phyloP scores from a whole-genome alignment of 2,113 vertebrate genomes.

The Paracanthobrama guichenoti region DNA sequence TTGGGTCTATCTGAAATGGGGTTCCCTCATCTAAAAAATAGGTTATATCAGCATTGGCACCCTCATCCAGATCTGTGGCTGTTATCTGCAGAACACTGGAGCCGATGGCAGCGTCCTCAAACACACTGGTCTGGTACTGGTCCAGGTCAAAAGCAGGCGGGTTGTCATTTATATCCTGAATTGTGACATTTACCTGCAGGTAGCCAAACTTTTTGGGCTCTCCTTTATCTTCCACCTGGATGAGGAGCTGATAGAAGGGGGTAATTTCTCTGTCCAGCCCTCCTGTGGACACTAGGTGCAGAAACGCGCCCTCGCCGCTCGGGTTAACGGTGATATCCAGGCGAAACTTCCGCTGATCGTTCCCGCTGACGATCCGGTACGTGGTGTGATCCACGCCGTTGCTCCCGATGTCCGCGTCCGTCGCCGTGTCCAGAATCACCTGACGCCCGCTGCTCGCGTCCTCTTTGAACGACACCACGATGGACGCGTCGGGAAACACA shows the following conservation, averaged over 20 bases:
- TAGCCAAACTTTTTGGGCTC: constrained; percentile 88
- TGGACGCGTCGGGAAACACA: constrained; percentile 90
- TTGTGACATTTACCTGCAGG: constrained; percentile 93
- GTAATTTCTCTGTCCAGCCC: constrained; percentile 90
- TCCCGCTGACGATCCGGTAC: constrained; percentile 90
- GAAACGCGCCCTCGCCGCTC: constrained; percentile 95
- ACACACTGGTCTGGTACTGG: constrained; percentile 86
- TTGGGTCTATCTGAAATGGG: constrained; percentile 92
- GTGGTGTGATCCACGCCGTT: constrained; percentile 95
- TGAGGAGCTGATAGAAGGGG: constrained; percentile 87
- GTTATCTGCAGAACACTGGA: constrained; percentile 90
- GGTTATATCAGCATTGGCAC: constrained; percentile 88
- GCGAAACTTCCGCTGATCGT: constrained; percentile 89
- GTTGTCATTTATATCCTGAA: constrained; percentile 97
- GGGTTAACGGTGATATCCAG: constrained; percentile 96
- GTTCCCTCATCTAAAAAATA: constrained; percentile 86
- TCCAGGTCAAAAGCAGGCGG: constrained; percentile 87
- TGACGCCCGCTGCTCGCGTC: constrained; percentile 95
- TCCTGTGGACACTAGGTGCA: constrained; percentile 91
- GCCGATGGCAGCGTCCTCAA: constrained; percentile 87
- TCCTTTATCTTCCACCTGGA: constrained; percentile 95
- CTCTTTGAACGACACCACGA: constrained; percentile 95
- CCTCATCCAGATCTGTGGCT: constrained; percentile 91
- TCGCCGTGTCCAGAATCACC: constrained; percentile 95
- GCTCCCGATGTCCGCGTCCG: constrained; percentile 89